Percentiles rank a stretch among this genome's conserved stretches.
These are phyloP conservation scores for Carcina quercana DNA, from an alignment of 2,888 invertebrate species.

Conservation along the genomic window DNA sequence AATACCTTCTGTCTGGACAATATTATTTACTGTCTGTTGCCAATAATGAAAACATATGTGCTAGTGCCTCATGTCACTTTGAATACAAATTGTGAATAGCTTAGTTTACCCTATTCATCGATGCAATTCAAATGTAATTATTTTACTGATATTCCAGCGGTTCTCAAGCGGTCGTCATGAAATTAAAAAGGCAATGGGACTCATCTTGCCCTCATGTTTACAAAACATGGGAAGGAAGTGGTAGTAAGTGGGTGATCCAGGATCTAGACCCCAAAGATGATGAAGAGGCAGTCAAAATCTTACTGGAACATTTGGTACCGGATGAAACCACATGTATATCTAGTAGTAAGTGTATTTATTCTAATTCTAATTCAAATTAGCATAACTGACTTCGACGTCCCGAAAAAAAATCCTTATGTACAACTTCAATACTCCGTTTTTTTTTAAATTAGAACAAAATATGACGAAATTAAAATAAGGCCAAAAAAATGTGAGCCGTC, in stretches of 20 bases:
- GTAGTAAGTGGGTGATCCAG: conserved; percentile 38
- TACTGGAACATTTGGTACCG: conserved; percentile 30
- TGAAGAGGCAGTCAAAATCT: conserved; percentile 32
- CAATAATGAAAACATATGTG: too few species aligned
- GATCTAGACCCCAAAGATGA: conserved; percentile 49
- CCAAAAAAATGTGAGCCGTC: background rate
- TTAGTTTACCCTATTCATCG: too few species aligned
- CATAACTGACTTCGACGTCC: background rate
- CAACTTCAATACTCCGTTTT: background rate
- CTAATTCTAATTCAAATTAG: background rate
- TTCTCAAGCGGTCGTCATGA: conserved; percentile 15
- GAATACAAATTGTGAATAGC: too few species aligned
- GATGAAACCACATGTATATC: conserved; percentile 39
- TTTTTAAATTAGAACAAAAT: too few species aligned
- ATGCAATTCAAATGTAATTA: too few species aligned
- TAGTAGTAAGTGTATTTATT: conserved; percentile 26
- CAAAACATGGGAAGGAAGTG: conserved; percentile 37
- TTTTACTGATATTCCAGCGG: too few species aligned
- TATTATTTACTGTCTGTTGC: too few species aligned
- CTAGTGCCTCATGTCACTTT: too few species aligned
- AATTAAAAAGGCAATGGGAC: conserved; percentile 30
- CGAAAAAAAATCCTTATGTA: background rate
- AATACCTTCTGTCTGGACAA: too few species aligned
- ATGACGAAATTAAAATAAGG: background rate
- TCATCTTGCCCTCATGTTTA: conserved; percentile 38